Evolutionary conservation across 1,140 invertebrate species (phyloP).

Genomic region (Neocloeon triangulifer): DNA sequence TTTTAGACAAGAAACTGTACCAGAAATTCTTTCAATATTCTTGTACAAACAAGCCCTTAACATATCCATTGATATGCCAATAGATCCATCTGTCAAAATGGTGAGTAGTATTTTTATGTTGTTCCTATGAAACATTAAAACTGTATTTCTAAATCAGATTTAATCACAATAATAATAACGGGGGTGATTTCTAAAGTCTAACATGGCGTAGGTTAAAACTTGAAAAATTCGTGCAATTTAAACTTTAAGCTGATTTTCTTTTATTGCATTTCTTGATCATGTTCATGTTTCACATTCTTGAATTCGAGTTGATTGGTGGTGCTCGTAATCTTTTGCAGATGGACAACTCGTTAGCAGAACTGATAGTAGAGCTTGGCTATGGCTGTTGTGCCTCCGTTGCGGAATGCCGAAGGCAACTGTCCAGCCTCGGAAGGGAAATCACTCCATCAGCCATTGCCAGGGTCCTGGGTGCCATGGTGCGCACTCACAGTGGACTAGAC

Average conservation of each 20-base stretch:
- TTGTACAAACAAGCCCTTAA: slow-evolving; percentile 62
- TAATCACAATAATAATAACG: too few relatives aligned
- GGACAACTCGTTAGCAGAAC: slow-evolving; percentile 50
- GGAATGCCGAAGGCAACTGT: slow-evolving; percentile 64
- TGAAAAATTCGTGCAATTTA: neutral
- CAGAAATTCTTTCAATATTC: slow-evolving; percentile 66
- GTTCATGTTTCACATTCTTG: neutral
- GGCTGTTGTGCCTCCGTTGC: slow-evolving; percentile 66
- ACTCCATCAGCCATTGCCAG: slow-evolving; percentile 59
- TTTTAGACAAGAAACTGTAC: slow-evolving; percentile 67
- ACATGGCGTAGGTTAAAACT: too few relatives aligned
- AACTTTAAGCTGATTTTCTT: too few relatives aligned
- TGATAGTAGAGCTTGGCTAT: slow-evolving; percentile 77
- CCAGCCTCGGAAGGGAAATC: slow-evolving; percentile 46
- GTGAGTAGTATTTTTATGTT: slow-evolving; percentile 22
- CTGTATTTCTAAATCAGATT: too few relatives aligned
- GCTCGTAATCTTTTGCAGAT: slow-evolving; percentile 15
- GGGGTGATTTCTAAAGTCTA: too few relatives aligned
- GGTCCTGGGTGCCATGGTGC: slow-evolving; percentile 68
- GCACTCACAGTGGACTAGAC: slow-evolving; percentile 50
- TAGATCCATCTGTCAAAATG: slow-evolving; percentile 30
- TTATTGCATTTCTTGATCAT: too few relatives aligned
- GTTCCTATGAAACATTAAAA: too few relatives aligned
- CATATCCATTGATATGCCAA: too few relatives aligned
- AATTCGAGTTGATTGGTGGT: slow-evolving; percentile 6